Evolutionary conservation across 2,113 vertebrate species (phyloP).

Genomic region (Sylvicapra grimmia): DNA sequence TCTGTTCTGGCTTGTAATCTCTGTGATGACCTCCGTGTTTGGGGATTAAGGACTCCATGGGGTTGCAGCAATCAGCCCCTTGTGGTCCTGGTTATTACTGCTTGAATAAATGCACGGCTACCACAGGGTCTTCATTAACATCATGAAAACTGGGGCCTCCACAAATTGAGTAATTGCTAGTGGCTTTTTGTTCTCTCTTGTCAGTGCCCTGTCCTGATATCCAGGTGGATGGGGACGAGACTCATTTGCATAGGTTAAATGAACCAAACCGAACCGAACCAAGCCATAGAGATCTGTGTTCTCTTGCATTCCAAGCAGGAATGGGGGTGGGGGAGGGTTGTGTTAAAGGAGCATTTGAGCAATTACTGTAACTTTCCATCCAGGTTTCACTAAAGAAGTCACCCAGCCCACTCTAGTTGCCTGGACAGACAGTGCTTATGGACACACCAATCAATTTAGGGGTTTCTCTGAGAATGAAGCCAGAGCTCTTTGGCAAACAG

Average conservation of each 20-base stretch:
- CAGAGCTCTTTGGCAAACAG: not conserved
- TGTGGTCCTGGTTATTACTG: not conserved
- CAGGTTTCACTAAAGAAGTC: not conserved
- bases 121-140: constrained; percentile 6
- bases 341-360: not conserved
- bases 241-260: constrained; percentile 16
- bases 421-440: not conserved
- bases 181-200: not conserved
- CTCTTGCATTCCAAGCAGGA: not conserved
- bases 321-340: not conserved
- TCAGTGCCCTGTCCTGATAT: not conserved
- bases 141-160: not conserved
- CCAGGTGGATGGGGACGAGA: not conserved
- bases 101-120: constrained; percentile 15
- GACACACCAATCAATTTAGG: not conserved
- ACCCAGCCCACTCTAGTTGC: not conserved
- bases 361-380: not conserved
- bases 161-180: constrained; percentile 29
- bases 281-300: not conserved
- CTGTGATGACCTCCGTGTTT: not conserved
- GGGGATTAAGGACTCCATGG: not conserved
- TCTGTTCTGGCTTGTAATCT: not conserved
- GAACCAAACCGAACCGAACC: not conserved
- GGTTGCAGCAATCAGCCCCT: not conserved
- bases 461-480: not conserved